Base-by-base conservation (phyloP, 2,113 vertebrate genomes). In the Dromas ardeola region DNA sequence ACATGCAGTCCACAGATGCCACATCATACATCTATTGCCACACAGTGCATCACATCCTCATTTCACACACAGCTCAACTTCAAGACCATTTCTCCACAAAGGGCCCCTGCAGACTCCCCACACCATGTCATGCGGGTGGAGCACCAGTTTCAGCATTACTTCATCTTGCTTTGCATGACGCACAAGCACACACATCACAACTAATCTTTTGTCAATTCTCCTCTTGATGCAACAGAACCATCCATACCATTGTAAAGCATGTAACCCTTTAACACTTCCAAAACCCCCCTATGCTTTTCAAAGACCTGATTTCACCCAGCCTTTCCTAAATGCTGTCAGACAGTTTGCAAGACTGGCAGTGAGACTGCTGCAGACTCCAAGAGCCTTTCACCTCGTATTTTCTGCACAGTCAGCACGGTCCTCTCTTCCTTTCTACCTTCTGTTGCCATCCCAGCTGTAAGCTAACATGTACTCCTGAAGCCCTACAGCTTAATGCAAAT, bases 271-370 rank as follows among this genome's bases (percentile, higher is more conserved):
- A 81, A 80, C 36, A 23, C 32, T 14, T 45, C 27, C 47, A 32
- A 52, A 85, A n/a, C 4, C 0, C 2, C 9, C 19, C 0, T 0
- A 2, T 0, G 16, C 38, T 78, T 78, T 43, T 47, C 25, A 49
- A 29, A 74, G 49, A 7, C 15, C 17, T 15, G 7, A 26, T 50
- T 70, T 65, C 36, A 77, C 6, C 15, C 40, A 73, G 50, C 34
- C 47, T 29, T 21, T 69, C 63, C 30, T 27, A 69, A 81, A 32
- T 2, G 29, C 38, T 52, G 29, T 21, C 62, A 70, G 73, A 26
- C 49, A 71, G 13, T 63, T 73, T 45, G 59, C 61, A 72, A 53
- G 25, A 26, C 65, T 73, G 43, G 27, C 70, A 55, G 50, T 1
- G 4, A 72, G 47, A 43, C 14, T 25, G 59, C 55, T 52, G 62